Percentiles rank a stretch among this genome's conserved stretches.
Evolutionary conservation across 92 coral and sea anemone species (phyloP).

Genomic region (Zoanthus sociatus): DNA sequence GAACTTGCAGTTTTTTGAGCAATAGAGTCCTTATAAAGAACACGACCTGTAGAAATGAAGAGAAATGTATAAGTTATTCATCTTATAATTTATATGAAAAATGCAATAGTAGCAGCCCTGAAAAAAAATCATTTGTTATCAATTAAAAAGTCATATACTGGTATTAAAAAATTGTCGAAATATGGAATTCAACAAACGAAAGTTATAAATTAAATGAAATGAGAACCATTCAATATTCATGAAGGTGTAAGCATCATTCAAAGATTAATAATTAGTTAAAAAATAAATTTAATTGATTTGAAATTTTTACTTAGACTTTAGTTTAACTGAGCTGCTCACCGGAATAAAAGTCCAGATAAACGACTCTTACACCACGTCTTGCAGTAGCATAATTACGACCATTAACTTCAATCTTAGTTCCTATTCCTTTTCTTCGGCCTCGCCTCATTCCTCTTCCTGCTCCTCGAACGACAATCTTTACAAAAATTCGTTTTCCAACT

Average conservation of each 20-base stretch:
- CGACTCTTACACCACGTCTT: conserved; percentile 25
- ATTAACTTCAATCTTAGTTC: not conserved
- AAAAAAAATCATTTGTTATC: not conserved
- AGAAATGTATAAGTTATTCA: not conserved
- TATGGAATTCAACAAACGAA: too few relatives aligned
- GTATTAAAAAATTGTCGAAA: too few relatives aligned
- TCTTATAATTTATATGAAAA: not conserved
- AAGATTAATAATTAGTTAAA: too few relatives aligned
- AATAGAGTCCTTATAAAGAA: not conserved
- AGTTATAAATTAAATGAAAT: too few relatives aligned
- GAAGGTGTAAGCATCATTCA: too few relatives aligned
- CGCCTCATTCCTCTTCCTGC: too few relatives aligned
- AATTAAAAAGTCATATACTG: not conserved
- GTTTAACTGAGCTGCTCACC: not conserved
- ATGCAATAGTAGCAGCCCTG: not conserved
- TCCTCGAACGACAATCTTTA: conserved; percentile 12
- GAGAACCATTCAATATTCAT: too few relatives aligned
- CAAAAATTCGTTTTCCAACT: conserved; percentile 15
- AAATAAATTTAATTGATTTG: not conserved
- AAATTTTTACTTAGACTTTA: too few relatives aligned
- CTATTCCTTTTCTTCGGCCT: not conserved
- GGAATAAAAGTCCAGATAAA: conserved; percentile 26
- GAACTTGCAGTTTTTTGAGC: not conserved
- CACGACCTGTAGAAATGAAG: conserved; percentile 29
- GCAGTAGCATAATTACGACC: conserved; percentile 1